A percentile compares a stretch with the other conserved stretches of the same genome.
Conservation (phyloP, 2,797 vertebrate genomes). For the Ctenosaura bakeri region DNA sequence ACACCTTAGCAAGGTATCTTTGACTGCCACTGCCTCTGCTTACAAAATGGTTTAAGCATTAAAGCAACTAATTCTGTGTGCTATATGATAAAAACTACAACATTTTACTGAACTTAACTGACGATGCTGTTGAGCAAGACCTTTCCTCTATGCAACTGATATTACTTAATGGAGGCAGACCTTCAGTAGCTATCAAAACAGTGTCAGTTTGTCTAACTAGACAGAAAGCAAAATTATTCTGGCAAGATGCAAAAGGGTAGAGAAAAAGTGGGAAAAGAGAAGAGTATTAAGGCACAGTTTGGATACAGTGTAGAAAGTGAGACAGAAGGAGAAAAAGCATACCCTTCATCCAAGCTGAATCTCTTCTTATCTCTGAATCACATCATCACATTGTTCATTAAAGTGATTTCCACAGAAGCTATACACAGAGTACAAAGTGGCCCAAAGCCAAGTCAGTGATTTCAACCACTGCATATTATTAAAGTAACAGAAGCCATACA, state of each 20-base stretch:
- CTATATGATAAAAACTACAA: slow-evolving; percentile 29
- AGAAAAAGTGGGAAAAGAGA: slow-evolving; percentile 37
- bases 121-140: slow-evolving; percentile 51
- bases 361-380: slow-evolving; percentile 51
- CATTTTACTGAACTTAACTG: slow-evolving; percentile 47
- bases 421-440: slow-evolving; percentile 72
- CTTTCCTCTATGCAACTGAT: slow-evolving; percentile 58
- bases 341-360: slow-evolving; percentile 70
- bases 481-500: slow-evolving; percentile 65
- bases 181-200: slow-evolving; percentile 64
- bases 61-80: slow-evolving; percentile 33
- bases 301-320: background rate
- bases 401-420: slow-evolving; percentile 66
- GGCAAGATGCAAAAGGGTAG: background rate
- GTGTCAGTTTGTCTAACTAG: slow-evolving; percentile 50
- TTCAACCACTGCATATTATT: slow-evolving; percentile 79
- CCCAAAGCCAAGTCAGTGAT: slow-evolving; percentile 76
- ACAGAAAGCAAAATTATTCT: slow-evolving; percentile 57
- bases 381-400: slow-evolving; percentile 54
- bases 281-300: slow-evolving; percentile 3
- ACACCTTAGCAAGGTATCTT: background rate
- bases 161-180: slow-evolving; percentile 57
- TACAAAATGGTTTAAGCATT: slow-evolving; percentile 3
- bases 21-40: rapidly evolving
- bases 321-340: slow-evolving; percentile 65